phyloP scores from a whole-genome alignment of 1,140 invertebrate species.

The Periplaneta americana region DNA sequence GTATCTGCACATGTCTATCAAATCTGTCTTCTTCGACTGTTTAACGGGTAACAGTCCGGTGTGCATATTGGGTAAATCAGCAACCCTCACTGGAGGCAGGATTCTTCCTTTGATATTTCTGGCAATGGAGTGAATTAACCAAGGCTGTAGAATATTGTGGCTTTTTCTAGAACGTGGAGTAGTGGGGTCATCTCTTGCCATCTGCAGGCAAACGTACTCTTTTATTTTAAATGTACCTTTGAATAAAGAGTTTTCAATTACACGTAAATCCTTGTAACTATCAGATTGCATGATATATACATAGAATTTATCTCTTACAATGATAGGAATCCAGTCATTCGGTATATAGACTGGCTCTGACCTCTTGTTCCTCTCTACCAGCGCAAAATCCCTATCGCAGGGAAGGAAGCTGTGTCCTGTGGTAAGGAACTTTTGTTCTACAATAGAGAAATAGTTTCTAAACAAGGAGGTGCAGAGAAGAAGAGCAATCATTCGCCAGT shows the following conservation, averaged over 20 bases:
- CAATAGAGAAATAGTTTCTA: constrained; percentile 20
- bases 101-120: not conserved
- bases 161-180: not conserved
- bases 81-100: not conserved
- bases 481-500: not conserved
- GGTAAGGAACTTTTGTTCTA: constrained; percentile 18
- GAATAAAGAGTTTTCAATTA: not conserved
- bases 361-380: constrained; percentile 19
- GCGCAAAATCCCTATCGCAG: constrained; percentile 21
- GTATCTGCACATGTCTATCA: not conserved
- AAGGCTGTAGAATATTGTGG: not conserved
- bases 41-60: not conserved
- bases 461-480: no score
- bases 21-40: not conserved
- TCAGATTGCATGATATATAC: not conserved
- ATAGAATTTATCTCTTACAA: not conserved
- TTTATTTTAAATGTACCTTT: not conserved
- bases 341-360: constrained; percentile 5
- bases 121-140: not conserved
- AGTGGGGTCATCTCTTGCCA: not conserved
- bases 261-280: not conserved
- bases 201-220: not conserved
- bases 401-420: constrained; percentile 22
- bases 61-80: not conserved
- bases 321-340: not conserved